Evolutionary conservation across 1,140 invertebrate species (phyloP).

Genomic region (Arctopsyche grandis): DNA sequence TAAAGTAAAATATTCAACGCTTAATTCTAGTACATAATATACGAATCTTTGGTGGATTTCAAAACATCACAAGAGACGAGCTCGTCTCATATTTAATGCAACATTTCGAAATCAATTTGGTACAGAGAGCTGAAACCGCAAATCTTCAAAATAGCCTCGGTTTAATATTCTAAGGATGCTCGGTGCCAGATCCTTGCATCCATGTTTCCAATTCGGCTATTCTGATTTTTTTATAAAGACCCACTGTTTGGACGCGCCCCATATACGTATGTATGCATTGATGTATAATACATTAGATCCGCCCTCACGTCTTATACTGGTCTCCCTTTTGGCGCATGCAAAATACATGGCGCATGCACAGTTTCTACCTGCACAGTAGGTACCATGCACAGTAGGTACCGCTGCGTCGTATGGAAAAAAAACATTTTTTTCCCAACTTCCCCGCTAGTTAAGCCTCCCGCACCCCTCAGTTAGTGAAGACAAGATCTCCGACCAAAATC

Average conservation of each 20-base stretch:
- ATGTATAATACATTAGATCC: too few species aligned
- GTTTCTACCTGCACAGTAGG: too few species aligned
- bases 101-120: conserved; percentile 18
- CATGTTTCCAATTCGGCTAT: background rate
- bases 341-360: too few species aligned
- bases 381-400: too few species aligned
- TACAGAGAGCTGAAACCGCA: background rate
- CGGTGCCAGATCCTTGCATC: background rate
- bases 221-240: conserved; percentile 7
- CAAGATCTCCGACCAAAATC: too few species aligned
- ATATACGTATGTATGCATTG: background rate
- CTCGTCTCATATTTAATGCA: background rate
- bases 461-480: too few species aligned
- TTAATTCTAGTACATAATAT: background rate
- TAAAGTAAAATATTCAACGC: too few species aligned
- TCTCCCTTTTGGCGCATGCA: too few species aligned
- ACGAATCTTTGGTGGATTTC: background rate
- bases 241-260: background rate
- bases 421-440: too few species aligned
- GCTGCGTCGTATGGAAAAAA: too few species aligned
- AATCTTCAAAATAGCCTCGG: background rate
- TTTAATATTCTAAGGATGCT: conserved; percentile 11
- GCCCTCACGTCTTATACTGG: too few species aligned
- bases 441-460: too few species aligned
- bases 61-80: background rate